Percentiles rank a stretch among this genome's conserved stretches.
Conservation (phyloP, 92 coral and sea anemone species). For the Porites divaricata region DNA sequence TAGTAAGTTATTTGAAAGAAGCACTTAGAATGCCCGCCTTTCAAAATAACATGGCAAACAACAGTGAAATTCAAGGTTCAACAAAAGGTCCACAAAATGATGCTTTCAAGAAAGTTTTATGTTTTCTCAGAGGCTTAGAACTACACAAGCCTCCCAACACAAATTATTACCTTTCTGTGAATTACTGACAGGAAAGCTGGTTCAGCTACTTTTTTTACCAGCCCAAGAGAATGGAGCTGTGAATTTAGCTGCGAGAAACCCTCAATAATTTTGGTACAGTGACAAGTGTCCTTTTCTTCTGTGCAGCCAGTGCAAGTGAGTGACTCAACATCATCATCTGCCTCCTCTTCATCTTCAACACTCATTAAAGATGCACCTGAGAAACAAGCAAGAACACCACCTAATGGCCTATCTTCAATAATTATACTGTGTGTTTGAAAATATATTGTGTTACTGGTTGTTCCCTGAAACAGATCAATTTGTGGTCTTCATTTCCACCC, state of each 20-base stretch:
- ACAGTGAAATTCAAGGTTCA: too few relatives aligned
- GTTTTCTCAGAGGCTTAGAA: too few relatives aligned
- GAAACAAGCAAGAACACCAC: background rate
- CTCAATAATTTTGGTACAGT: constrained; percentile 68
- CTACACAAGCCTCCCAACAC: background rate
- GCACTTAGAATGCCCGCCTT: too few relatives aligned
- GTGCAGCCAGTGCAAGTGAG: constrained; percentile 79
- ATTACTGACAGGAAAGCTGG: constrained; percentile 94
- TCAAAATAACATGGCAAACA: too few relatives aligned
- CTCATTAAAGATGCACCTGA: constrained; percentile 11
- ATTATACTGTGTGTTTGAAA: background rate
- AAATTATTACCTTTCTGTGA: constrained; percentile 72
- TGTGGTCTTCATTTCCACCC: too few relatives aligned
- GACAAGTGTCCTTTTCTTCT: constrained; percentile 73
- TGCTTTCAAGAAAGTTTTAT: too few relatives aligned
- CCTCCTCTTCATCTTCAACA: constrained; percentile 45
- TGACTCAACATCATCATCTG: constrained; percentile 69
- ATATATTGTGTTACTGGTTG: too few relatives aligned
- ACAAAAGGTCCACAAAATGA: too few relatives aligned
- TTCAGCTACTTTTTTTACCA: constrained; percentile 87
- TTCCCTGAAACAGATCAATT: too few relatives aligned
- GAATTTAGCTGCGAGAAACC: constrained; percentile 81
- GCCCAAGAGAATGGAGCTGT: constrained; percentile 81
- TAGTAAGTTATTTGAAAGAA: too few relatives aligned
- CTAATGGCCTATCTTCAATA: background rate